Evolutionary conservation across 1,140 invertebrate species (phyloP), one percentile per base, ranked within the genome.

Genomic region (Trachelipus rathkii): DNA sequence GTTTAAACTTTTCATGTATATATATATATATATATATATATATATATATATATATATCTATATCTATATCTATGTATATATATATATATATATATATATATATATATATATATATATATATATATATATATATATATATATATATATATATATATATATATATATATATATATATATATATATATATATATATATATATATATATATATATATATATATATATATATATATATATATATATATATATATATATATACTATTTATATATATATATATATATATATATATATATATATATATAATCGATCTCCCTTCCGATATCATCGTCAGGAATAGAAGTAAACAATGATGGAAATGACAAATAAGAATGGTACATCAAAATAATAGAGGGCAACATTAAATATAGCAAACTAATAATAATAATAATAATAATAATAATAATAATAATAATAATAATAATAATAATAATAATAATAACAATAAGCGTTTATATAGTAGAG

Each of bases 181-280:
- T 44, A n/a, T 44, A 8, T 43, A 15, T 44, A 72, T 44, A 15
- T 44, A 33, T n/a, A 60, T 74, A 33, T 33, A 24, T 74, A n/a
- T 74, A 53, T 67, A 53, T 74, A 53, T 67, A 53, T 67, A 53
- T 67, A 53, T 67, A 68, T 13, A 53, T 68, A 53, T 43, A 53
- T 44, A 44, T 43, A 68, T 68, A 44, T 33, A 53, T 68, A 68
- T 68, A 68, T 43, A 44, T 67, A 68, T 67, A 68, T 74, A 44
- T 67, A 53, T 68, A 44, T 43, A 44, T 74, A 44, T 9, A 23
- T 60, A 33, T 33, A 33, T 33, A 33, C n/a, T 33, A 33, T 6
- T 3, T 6, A 6, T 33, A 33, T 1, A 6, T 33, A 6, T 33
- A 6, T 33, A 33, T 33, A 6, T 33, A 33, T 33, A 6, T 33